Conservation (phyloP, 2,113 vertebrate genomes). For the Nettapus auritus region DNA sequence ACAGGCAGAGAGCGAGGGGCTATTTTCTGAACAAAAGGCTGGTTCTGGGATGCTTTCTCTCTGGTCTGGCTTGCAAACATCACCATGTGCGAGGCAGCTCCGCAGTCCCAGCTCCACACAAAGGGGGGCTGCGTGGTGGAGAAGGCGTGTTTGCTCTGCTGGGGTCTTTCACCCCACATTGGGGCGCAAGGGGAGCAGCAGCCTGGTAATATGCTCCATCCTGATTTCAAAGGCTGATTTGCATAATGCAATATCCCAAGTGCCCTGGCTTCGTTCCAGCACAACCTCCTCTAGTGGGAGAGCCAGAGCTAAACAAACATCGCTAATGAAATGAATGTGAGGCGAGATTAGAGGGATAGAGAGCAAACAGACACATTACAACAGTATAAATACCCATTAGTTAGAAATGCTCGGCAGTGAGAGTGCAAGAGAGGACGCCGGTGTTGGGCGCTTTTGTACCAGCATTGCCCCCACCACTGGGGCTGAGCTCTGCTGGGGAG, state of each 20-base stretch:
- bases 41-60: not conserved
- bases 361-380: conserved; percentile 60
- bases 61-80: rapidly evolving
- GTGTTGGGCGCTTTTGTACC: not conserved
- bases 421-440: not conserved
- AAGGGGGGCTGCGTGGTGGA: rapidly evolving
- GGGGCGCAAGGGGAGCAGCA: not conserved
- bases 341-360: conserved; percentile 61
- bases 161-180: not conserved
- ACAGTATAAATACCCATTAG: conserved; percentile 60
- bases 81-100: not conserved
- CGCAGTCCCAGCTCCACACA: rapidly evolving
- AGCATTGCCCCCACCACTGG: rapidly evolving
- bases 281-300: conserved; percentile 53
- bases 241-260: conserved; percentile 83
- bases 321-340: conserved; percentile 56
- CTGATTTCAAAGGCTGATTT: conserved; percentile 57
- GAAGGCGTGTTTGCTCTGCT: not conserved
- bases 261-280: conserved; percentile 63
- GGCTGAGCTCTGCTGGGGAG: not conserved
- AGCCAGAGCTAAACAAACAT: conserved; percentile 68
- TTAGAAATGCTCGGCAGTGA: not conserved
- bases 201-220: not conserved
- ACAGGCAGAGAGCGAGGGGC: not conserved
- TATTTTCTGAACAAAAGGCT: not conserved